phyloP scores from a whole-genome alignment of 2,113 vertebrate species.

The Aepyceros melampus region DNA sequence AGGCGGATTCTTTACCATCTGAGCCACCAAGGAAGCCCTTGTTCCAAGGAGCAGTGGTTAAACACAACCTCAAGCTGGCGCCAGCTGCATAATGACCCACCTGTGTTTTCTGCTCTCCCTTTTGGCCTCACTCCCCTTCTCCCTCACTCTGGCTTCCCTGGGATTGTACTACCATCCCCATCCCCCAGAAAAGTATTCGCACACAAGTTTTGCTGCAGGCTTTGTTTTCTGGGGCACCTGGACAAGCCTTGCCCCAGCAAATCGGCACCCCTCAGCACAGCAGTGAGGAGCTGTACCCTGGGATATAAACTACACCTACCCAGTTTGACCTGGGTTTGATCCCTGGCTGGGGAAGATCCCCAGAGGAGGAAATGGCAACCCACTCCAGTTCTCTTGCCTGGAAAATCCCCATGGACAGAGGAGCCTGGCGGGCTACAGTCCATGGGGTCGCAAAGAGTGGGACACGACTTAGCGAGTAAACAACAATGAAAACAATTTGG shows the following conservation, averaged over 20 bases:
- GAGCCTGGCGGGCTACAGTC: not conserved
- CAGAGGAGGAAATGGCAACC: not conserved
- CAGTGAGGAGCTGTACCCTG: fast-evolving
- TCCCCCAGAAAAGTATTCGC: not conserved
- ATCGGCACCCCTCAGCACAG: fast-evolving
- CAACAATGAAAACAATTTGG: not conserved
- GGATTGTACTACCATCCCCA: not conserved
- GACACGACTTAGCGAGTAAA: not conserved
- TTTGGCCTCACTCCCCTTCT: not conserved
- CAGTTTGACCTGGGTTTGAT: not conserved
- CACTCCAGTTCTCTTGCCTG: not conserved
- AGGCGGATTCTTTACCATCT: not conserved
- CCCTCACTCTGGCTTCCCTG: not conserved
- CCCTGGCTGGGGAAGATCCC: not conserved
- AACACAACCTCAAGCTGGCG: fast-evolving
- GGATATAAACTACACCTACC: not conserved
- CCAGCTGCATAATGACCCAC: too few species aligned
- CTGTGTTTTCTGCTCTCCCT: not conserved
- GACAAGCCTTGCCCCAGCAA: not conserved
- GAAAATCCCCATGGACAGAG: not conserved
- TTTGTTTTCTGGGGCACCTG: fast-evolving
- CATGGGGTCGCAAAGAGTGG: not conserved
- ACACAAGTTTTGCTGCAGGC: not conserved
- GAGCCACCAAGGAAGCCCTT: not conserved
- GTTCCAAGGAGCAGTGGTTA: too few species aligned